Evolutionary conservation across 2,113 vertebrate species (phyloP).

Genomic region (Rana temporaria): DNA sequence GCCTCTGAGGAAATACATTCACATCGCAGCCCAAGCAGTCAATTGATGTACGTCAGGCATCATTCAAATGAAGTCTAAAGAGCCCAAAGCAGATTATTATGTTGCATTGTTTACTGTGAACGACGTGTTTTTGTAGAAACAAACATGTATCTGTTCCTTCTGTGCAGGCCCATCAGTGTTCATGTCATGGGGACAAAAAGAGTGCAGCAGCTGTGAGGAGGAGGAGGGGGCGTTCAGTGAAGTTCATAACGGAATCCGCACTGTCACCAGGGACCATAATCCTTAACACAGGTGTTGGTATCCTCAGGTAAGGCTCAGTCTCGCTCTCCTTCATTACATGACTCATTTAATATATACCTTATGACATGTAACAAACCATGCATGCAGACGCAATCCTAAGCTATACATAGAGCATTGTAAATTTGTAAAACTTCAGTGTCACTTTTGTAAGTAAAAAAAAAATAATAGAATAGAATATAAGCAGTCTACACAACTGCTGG

Average conservation of each 20-base stretch:
- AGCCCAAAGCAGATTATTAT: constrained; percentile 2
- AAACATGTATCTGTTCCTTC: constrained; percentile 7
- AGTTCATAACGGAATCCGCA: background rate
- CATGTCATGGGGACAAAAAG: constrained; percentile 2
- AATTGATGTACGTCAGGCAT: background rate
- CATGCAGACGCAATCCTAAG: no score
- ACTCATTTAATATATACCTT: no score
- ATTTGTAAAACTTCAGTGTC: no score
- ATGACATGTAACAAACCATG: no score
- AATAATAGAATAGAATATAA: no score
- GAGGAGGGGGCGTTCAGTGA: background rate
- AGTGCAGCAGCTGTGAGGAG: background rate
- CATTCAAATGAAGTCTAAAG: background rate
- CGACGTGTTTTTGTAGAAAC: constrained; percentile 9
- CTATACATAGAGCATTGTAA: no score
- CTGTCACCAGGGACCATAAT: background rate
- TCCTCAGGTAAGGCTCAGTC: no score
- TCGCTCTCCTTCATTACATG: no score
- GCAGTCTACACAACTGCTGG: no score
- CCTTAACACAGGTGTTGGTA: no score
- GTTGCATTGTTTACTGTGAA: constrained; percentile 1
- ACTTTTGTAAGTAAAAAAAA: no score
- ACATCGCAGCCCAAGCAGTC: background rate
- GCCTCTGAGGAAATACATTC: background rate
- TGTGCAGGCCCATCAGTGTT: background rate